Evolutionary conservation across 2,113 vertebrate species (phyloP).

Genomic region (Cebus imitator): DNA sequence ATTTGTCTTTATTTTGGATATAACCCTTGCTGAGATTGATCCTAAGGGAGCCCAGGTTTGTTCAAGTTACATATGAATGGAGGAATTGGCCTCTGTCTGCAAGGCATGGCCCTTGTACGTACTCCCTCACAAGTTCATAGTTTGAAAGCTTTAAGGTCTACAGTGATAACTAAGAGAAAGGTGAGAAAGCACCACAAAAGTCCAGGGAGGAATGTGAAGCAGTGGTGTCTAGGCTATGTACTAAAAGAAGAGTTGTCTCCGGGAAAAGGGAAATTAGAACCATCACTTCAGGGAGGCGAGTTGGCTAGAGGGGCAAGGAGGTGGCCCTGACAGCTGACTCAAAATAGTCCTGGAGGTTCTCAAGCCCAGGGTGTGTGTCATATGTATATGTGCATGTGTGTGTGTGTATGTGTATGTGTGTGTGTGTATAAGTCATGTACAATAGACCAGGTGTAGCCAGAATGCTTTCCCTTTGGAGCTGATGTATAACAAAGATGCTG

Average conservation of each 20-base stretch:
- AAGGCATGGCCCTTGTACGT: neutral
- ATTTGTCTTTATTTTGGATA: constrained; percentile 11
- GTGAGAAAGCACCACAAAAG: neutral
- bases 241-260: neutral
- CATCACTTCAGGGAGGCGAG: neutral
- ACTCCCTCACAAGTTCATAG: neutral
- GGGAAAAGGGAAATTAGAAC: neutral
- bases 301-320: neutral
- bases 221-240: neutral
- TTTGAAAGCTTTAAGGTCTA: neutral
- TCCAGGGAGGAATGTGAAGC: neutral
- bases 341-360: neutral
- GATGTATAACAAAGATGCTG: neutral
- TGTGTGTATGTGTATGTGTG: no score
- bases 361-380: rapidly evolving
- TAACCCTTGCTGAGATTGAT: neutral
- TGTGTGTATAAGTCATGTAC: no score
- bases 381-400: no score
- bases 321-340: neutral
- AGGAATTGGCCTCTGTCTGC: neutral
- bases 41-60: neutral
- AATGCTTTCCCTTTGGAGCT: neutral
- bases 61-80: neutral
- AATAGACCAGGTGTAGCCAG: neutral
- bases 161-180: neutral